phyloP scores from a whole-genome alignment of 2,113 vertebrate species.

The Synodontis membranacea region DNA sequence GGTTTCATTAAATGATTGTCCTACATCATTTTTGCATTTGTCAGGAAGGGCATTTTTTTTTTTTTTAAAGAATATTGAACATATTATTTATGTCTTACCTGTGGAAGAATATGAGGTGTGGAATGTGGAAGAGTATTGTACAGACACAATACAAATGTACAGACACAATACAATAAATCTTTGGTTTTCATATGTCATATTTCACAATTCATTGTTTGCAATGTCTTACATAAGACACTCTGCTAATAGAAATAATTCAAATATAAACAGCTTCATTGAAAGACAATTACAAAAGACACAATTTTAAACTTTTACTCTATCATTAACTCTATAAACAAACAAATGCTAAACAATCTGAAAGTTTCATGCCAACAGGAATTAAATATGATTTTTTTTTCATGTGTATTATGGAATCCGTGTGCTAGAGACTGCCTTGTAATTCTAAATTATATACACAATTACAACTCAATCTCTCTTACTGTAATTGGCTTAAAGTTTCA shows the following conservation, averaged over 20 bases:
- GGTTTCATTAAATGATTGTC: background rate
- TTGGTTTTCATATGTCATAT: background rate
- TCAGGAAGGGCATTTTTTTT: background rate
- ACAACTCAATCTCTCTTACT: background rate
- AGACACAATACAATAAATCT: background rate
- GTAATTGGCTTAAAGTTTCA: background rate
- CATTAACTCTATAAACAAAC: background rate
- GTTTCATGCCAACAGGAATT: background rate
- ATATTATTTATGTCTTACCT: background rate
- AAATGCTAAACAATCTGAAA: background rate
- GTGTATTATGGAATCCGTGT: background rate
- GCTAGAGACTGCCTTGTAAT: background rate
- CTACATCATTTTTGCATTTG: background rate
- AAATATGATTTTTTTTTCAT: background rate
- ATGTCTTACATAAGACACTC: background rate
- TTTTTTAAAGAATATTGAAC: background rate
- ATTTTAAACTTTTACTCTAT: background rate
- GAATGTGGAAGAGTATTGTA: too few relatives aligned
- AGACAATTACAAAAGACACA: background rate
- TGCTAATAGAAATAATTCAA: background rate
- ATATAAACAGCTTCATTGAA: background rate
- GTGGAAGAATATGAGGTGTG: background rate
- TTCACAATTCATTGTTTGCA: background rate
- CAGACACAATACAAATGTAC: too few relatives aligned
- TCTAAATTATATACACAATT: background rate